Evolutionary conservation across 2,888 invertebrate genomes (phyloP).

Genomic region (Eurytoma adleriae): DNA sequence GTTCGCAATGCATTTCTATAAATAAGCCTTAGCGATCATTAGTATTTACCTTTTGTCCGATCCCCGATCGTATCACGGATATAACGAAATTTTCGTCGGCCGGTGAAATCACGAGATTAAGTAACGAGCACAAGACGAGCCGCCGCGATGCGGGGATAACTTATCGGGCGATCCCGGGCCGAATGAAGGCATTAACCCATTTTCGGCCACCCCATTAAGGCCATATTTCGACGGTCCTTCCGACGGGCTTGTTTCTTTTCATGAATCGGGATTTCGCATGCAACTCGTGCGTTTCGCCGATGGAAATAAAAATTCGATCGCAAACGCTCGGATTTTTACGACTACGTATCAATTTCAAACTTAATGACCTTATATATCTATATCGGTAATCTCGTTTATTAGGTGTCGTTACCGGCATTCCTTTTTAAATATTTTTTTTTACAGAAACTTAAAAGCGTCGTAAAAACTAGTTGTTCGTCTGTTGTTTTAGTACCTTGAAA

Average conservation of each 20-base stretch:
- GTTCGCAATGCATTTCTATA: too few relatives aligned
- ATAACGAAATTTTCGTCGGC: slow-evolving; percentile 2
- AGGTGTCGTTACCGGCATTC: too few relatives aligned
- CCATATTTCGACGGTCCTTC: slow-evolving; percentile 7
- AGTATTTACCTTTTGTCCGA: too few relatives aligned
- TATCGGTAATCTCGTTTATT: background rate
- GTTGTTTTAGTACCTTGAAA: too few relatives aligned
- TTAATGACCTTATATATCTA: background rate
- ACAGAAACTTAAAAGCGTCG: too few relatives aligned
- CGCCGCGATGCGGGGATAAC: slow-evolving; percentile 27
- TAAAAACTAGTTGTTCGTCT: too few relatives aligned
- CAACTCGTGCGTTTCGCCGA: background rate
- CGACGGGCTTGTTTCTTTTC: background rate
- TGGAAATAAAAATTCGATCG: background rate
- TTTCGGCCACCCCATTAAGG: slow-evolving; percentile 37
- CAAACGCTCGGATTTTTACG: background rate
- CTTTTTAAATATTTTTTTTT: too few relatives aligned
- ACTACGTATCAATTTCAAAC: background rate
- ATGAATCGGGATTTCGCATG: background rate
- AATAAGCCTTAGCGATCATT: too few relatives aligned
- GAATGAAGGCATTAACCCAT: slow-evolving; percentile 46
- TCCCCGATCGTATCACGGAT: too few relatives aligned
- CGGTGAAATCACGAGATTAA: background rate
- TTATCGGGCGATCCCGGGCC: slow-evolving; percentile 22
- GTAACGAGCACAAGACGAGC: background rate